phyloP scores from a whole-genome alignment of 1,140 invertebrate species.

The Magallana gigas region DNA sequence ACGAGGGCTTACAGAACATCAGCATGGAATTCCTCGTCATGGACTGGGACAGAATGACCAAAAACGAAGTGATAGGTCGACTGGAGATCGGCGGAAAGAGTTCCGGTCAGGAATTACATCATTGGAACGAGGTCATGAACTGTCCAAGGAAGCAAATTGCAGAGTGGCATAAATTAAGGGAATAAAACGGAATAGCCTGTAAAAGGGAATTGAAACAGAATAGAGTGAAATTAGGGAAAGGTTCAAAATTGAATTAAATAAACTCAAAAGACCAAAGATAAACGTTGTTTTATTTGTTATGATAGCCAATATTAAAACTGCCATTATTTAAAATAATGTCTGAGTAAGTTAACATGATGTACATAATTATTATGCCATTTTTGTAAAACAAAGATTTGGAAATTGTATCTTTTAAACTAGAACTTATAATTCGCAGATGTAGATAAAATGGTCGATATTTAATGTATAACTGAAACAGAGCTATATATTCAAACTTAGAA shows the following conservation, averaged over 20 bases:
- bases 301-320: too few species aligned
- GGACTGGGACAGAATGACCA: conserved; percentile 98
- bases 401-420: too few species aligned
- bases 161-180: conserved; percentile 97
- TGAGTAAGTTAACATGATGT: too few species aligned
- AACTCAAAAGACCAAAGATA: not conserved
- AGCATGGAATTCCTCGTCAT: conserved; percentile 95
- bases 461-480: too few species aligned
- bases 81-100: conserved; percentile 91
- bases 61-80: conserved; percentile 98
- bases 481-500: too few species aligned
- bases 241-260: not conserved
- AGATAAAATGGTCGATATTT: too few species aligned
- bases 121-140: conserved; percentile 97
- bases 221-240: too few species aligned
- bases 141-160: conserved; percentile 98
- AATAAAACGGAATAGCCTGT: conserved; percentile 77
- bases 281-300: not conserved
- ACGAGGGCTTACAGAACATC: conserved; percentile 92
- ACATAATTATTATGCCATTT: too few species aligned
- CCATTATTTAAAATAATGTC: too few species aligned
- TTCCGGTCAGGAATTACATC: conserved; percentile 89
- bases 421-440: too few species aligned
- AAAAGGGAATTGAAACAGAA: too few species aligned
- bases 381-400: too few species aligned